Conservation (phyloP, 2,888 invertebrate genomes). For the Pachycephus smyrnensis region DNA sequence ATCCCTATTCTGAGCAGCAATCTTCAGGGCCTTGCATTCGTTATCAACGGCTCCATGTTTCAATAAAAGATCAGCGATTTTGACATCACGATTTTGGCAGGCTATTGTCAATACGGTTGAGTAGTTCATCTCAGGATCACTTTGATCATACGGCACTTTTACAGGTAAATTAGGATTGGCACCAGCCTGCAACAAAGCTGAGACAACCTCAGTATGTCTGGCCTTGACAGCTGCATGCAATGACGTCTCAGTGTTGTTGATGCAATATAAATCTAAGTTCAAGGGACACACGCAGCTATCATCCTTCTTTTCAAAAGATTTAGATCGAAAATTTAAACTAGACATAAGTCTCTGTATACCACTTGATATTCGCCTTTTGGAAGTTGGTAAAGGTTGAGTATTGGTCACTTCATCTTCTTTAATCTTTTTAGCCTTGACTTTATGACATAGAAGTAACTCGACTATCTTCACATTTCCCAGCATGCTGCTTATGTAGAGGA, state of each 20-base stretch:
- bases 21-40: slow-evolving; percentile 82
- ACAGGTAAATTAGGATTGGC: slow-evolving; percentile 85
- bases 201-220: slow-evolving; percentile 79
- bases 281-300: slow-evolving; percentile 76
- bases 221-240: slow-evolving; percentile 85
- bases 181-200: slow-evolving; percentile 79
- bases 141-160: slow-evolving; percentile 68
- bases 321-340: slow-evolving; percentile 77
- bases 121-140: slow-evolving; percentile 66
- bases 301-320: slow-evolving; percentile 67
- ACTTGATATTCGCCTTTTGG: slow-evolving; percentile 81
- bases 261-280: slow-evolving; percentile 80
- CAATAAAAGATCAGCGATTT: slow-evolving; percentile 82
- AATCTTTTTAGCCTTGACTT: slow-evolving; percentile 72
- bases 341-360: slow-evolving; percentile 92
- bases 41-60: slow-evolving; percentile 89
- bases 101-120: slow-evolving; percentile 78
- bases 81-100: slow-evolving; percentile 75
- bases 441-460: slow-evolving; percentile 80
- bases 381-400: slow-evolving; percentile 50
- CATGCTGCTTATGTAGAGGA: slow-evolving; percentile 89
- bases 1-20: slow-evolving; percentile 81
- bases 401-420: slow-evolving; percentile 66
- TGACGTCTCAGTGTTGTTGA: slow-evolving; percentile 84
- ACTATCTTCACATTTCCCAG: slow-evolving; percentile 85